Percentiles rank a stretch among this genome's conserved stretches.
Conservation (phyloP, 2,797 vertebrate genomes). For the Threskiornis aethiopicus region DNA sequence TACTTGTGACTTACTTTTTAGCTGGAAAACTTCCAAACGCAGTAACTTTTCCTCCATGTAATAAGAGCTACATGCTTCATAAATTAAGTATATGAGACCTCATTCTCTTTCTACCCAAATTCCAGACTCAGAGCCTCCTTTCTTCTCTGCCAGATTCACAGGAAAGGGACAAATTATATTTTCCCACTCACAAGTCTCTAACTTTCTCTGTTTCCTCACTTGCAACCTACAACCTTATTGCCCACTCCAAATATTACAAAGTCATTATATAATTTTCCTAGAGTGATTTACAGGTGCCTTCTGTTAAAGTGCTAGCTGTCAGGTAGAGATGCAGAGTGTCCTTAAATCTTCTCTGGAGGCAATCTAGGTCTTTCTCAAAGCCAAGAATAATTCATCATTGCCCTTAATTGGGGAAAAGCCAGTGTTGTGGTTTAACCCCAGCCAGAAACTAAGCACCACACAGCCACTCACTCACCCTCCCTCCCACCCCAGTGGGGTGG, state of each 20-base stretch:
- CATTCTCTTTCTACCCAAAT: background rate
- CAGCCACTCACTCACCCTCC: too few species aligned
- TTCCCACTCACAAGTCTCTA: background rate
- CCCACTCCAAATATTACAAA: background rate
- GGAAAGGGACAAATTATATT: background rate
- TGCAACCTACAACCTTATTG: background rate
- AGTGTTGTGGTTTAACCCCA: too few species aligned
- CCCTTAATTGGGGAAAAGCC: background rate
- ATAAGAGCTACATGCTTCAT: background rate
- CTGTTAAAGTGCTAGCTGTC: background rate
- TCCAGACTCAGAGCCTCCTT: background rate
- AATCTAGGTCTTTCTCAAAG: background rate
- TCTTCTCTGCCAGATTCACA: background rate
- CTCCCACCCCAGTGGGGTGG: too few species aligned
- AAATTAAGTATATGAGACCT: background rate
- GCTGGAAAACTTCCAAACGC: background rate
- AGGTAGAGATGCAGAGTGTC: background rate
- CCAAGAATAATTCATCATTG: background rate
- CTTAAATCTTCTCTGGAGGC: background rate
- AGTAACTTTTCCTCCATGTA: background rate
- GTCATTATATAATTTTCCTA: background rate
- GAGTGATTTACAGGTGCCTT: background rate
- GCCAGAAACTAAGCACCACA: too few species aligned
- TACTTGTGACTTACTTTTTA: background rate
- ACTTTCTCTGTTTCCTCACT: background rate